Evolutionary conservation across 2,797 vertebrate species (phyloP).

Genomic region (Rhinatrema bivittatum): DNA sequence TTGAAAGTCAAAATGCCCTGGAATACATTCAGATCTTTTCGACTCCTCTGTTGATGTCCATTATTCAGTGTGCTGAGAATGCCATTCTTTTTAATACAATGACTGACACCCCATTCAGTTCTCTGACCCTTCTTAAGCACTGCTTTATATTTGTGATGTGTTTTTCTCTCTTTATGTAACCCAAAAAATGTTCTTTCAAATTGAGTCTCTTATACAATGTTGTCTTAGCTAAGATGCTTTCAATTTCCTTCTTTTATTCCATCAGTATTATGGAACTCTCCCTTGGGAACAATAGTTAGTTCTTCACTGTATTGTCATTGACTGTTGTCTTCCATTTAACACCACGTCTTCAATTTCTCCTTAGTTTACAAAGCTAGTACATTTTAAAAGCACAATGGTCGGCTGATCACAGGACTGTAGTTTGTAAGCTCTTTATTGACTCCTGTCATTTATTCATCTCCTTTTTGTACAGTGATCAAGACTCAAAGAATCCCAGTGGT

Average conservation of each 20-base stretch:
- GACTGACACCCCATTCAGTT: neutral
- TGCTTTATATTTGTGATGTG: neutral
- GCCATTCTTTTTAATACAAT: neutral
- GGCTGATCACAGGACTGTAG: constrained; percentile 13
- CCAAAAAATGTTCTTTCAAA: neutral
- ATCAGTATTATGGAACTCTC: neutral
- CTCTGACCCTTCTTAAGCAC: neutral
- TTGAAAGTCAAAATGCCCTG: neutral
- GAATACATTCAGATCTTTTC: neutral
- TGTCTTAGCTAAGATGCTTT: neutral
- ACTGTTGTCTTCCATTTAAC: constrained; percentile 31
- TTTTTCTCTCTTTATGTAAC: neutral
- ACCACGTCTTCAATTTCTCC: constrained; percentile 21
- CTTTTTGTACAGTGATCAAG: constrained; percentile 14
- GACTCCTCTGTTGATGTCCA: neutral
- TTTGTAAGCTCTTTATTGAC: constrained; percentile 15
- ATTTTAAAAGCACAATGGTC: constrained; percentile 13
- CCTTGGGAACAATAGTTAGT: neutral
- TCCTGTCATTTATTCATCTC: constrained; percentile 26
- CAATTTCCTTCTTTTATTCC: neutral
- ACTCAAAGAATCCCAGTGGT: constrained; percentile 14
- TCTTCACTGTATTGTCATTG: constrained; percentile 15
- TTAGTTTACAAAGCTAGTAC: constrained; percentile 25
- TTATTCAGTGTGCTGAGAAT: neutral
- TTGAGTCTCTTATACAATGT: neutral